Conservation (phyloP, 1,140 invertebrate species). For the Habropoda laboriosa region DNA sequence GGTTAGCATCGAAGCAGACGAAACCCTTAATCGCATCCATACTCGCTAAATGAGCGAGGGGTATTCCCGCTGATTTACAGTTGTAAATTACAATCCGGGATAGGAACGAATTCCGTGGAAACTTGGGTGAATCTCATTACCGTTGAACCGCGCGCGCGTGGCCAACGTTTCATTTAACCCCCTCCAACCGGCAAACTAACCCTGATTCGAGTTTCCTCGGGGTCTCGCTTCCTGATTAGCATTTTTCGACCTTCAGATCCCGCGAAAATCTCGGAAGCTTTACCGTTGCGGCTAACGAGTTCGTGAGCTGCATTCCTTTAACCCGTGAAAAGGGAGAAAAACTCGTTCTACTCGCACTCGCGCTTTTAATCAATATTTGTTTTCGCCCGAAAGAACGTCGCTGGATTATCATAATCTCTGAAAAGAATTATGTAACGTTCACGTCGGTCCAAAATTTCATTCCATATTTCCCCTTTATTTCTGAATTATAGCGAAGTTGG, state of each 20-base stretch:
- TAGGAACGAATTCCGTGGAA: constrained; percentile 17
- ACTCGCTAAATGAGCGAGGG: not conserved
- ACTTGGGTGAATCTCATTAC: constrained; percentile 21
- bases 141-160: not conserved
- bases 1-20: not conserved
- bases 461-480: no score
- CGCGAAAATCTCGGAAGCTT: constrained; percentile 3
- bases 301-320: constrained; percentile 9
- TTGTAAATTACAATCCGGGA: constrained; percentile 10
- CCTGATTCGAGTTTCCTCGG: constrained; percentile 24
- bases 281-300: constrained; percentile 7
- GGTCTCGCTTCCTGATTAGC: constrained; percentile 28
- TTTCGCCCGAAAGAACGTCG: no score
- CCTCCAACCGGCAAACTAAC: constrained; percentile 2
- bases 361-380: no score
- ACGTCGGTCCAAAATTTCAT: no score
- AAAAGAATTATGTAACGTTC: no score
- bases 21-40: not conserved
- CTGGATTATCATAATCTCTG: no score
- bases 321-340: no score
- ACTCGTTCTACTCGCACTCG: no score
- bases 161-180: constrained; percentile 34
- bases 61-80: constrained; percentile 21
- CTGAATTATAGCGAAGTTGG: no score
- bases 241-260: constrained; percentile 14